Evolutionary conservation across 2,888 invertebrate genomes (phyloP).

Genomic region (Rhagonycha lutea): DNA sequence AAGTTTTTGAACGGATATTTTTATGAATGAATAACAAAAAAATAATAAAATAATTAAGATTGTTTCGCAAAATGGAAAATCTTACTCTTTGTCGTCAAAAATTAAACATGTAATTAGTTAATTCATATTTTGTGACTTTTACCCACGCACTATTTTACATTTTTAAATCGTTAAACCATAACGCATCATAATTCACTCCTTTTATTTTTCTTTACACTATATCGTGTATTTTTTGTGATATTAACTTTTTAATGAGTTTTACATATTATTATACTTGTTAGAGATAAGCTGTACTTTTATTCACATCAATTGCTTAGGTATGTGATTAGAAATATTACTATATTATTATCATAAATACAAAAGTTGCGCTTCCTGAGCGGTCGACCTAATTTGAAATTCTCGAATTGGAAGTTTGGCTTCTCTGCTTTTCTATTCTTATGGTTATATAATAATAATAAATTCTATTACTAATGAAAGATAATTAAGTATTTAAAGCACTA

Average conservation of each 20-base stretch:
- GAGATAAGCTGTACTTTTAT: not conserved
- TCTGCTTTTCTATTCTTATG: too few species aligned
- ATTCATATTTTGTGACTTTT: not conserved
- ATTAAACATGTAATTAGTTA: not conserved
- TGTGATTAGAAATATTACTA: not conserved
- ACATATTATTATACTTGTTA: not conserved
- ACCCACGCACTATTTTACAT: conserved; percentile 4
- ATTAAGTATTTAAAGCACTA: not conserved
- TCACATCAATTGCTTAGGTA: not conserved
- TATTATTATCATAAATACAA: too few species aligned
- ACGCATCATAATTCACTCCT: not conserved
- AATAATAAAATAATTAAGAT: not conserved
- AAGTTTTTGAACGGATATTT: not conserved
- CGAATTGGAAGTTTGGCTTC: too few species aligned
- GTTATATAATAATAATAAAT: not conserved
- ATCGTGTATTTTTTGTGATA: not conserved
- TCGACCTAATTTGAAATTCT: too few species aligned
- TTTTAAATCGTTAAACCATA: conserved; percentile 1
- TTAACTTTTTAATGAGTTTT: conserved; percentile 4
- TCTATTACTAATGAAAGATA: not conserved
- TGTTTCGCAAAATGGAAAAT: not conserved
- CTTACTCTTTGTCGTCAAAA: not conserved
- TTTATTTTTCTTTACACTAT: not conserved
- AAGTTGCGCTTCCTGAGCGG: not conserved
- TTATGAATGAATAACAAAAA: not conserved